Base-by-base conservation (phyloP, 2,888 invertebrate species). In the Ophion costatus region DNA sequence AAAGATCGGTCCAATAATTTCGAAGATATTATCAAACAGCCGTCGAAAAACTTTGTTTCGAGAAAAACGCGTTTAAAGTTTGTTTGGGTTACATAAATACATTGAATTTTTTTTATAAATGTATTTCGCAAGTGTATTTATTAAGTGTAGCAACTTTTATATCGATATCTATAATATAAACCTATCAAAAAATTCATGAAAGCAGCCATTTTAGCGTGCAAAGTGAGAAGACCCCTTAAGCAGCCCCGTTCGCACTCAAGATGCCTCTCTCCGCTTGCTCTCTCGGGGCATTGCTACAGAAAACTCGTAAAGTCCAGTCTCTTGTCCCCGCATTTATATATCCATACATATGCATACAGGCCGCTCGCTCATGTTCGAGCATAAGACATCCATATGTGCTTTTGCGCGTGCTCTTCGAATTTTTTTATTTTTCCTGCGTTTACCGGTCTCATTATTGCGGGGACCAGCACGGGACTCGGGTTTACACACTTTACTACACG, bases 391-490 rank as follows among this genome's bases (percentile, higher is more conserved):
- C 76, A 69, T 73, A 63, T 74, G 82, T 74, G 45, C 70, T 67
- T 79, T 79, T 59, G 85, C 87, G 83, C 77, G 82, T 85, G 86
- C 79, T 86, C 56, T 69, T 67, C 66, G 67, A 76, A 42, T 67
- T 67, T 78, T 56, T 61, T 20, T 24, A 9, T 45, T 45, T 61
- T 71, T 61, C 33, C 63, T 74, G 38, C 59, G 90, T 91, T 91
- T 91, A 80, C 90, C 83, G 82, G 88, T 88, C 89, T 91, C 89
- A 90, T 91, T 91, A 90, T 88, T 89, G 86, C 89, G 85, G 33
- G 69, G 85, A 80, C 73, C 66, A 86, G 84, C 84, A 83, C 56
- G 33, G 67, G 67, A 76, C 85, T 74, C 64, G 71, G 86, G 88
- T 90, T 90, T 91, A 88, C 88, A 85, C 85, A 87, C 73, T 78